phyloP scores from a whole-genome alignment of 2,888 invertebrate species.

The Lomographa bimaculata region DNA sequence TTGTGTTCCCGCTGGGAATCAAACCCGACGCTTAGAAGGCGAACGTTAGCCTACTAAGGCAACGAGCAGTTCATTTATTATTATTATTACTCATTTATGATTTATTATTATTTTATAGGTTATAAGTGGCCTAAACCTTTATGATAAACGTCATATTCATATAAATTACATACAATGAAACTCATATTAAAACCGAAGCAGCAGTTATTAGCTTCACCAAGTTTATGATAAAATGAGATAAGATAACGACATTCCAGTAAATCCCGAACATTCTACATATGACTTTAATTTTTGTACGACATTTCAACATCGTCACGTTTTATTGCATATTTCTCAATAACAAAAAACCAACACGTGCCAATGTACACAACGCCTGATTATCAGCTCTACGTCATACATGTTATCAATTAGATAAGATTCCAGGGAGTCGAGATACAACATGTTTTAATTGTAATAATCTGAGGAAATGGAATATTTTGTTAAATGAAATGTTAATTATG shows the following conservation, averaged over 20 bases:
- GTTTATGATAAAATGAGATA: conserved; percentile 13
- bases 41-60: no score
- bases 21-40: no score
- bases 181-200: no score
- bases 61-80: no score
- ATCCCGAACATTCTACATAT: conserved; percentile 12
- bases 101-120: no score
- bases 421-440: conserved; percentile 54
- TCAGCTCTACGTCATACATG: conserved; percentile 56
- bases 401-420: conserved; percentile 70
- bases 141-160: no score
- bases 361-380: conserved; percentile 49
- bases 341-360: conserved; percentile 39
- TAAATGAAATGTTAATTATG: conserved; percentile 9
- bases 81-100: no score
- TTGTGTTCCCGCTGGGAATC: no score
- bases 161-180: no score
- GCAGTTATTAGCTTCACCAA: conserved; percentile 3
- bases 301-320: conserved; percentile 21
- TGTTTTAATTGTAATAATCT: conserved; percentile 44
- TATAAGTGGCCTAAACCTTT: no score
- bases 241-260: conserved; percentile 25
- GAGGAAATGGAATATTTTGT: conserved; percentile 17
- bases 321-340: conserved; percentile 11
- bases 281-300: conserved; percentile 14